These are phyloP conservation scores for Drosophila merina DNA, from an alignment of 2,888 invertebrate genomes.

Conservation along the genomic window DNA sequence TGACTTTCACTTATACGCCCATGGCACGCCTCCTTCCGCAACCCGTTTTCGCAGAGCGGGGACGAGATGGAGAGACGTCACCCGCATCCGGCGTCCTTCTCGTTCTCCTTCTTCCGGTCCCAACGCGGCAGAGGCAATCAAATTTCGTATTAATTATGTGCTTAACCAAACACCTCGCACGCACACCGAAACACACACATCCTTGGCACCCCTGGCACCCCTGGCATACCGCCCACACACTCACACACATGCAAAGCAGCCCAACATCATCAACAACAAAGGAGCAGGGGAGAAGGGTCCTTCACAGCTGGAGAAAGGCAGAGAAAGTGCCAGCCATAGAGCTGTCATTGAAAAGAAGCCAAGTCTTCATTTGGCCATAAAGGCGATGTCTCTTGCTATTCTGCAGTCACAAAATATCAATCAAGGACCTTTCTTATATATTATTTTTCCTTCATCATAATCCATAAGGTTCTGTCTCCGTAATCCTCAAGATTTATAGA, in stretches of 20 bases:
- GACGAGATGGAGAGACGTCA: background rate
- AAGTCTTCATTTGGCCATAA: background rate
- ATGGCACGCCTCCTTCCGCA: constrained; percentile 37
- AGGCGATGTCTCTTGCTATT: background rate
- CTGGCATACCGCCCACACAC: background rate
- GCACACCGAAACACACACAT: constrained; percentile 4
- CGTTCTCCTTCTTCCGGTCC: constrained; percentile 47
- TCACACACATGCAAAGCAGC: constrained; percentile 14
- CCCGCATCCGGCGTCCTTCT: constrained; percentile 36
- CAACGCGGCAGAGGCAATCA: constrained; percentile 73
- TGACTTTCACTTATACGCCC: constrained; percentile 60
- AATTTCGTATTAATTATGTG: constrained; percentile 78
- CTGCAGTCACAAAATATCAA: background rate
- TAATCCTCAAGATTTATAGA: background rate
- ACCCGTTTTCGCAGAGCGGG: background rate
- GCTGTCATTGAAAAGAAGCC: background rate
- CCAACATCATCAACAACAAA: constrained; percentile 31
- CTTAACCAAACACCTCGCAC: constrained; percentile 73
- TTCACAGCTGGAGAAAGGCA: background rate
- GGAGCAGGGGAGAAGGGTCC: constrained; percentile 4
- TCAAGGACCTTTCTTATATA: too few relatives aligned
- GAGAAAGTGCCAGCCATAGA: background rate
- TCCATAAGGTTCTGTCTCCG: background rate
- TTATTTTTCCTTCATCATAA: too few relatives aligned
- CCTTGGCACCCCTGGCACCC: background rate